phyloP scores from a whole-genome alignment of 2,113 vertebrate species.

The Nematolebias whitei region DNA sequence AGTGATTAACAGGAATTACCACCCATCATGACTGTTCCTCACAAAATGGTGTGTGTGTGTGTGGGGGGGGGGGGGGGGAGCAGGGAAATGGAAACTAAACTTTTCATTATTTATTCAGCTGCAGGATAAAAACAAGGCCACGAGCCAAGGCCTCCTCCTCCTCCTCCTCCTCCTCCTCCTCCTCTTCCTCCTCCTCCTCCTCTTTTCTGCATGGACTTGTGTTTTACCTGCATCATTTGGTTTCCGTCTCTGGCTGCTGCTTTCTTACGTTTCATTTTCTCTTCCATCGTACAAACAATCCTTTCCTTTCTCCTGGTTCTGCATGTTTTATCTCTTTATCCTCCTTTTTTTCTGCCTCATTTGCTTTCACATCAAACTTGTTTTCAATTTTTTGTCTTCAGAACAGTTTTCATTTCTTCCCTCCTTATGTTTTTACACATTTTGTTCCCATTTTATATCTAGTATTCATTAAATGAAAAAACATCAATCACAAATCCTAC shows the following conservation, averaged over 20 bases:
- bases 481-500: neutral
- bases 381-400: no score
- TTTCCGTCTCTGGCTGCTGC: neutral
- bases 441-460: neutral
- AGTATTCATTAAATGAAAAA: neutral
- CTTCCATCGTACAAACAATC: neutral
- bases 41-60: neutral
- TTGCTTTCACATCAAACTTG: neutral
- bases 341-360: neutral
- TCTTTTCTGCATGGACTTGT: neutral
- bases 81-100: constrained; percentile 21
- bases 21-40: neutral
- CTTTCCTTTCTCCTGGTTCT: neutral
- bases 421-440: neutral
- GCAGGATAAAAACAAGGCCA: constrained; percentile 42
- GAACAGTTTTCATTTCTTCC: fast-evolving
- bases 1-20: constrained; percentile 8
- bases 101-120: constrained; percentile 49
- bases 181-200: constrained; percentile 29
- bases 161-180: neutral
- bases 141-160: constrained; percentile 30
- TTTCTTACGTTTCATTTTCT: neutral
- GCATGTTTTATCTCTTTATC: neutral
- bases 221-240: neutral
- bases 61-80: neutral